Conservation (phyloP, 92 coral and sea anemone species). For the Epizoanthus ramosus region DNA sequence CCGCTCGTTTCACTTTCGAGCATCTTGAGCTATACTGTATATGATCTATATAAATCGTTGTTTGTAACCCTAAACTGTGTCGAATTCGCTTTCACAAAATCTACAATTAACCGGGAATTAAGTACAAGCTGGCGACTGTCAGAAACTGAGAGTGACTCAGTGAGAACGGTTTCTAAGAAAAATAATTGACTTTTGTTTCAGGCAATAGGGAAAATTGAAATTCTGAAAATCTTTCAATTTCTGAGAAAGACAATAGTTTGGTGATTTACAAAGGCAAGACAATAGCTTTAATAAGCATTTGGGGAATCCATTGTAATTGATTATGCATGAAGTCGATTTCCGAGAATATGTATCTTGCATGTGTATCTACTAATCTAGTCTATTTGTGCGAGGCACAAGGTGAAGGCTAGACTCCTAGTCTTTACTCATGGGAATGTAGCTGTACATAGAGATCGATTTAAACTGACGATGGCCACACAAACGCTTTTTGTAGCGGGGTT, state of each 20-base stretch:
- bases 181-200: background rate
- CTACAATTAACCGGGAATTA: too few species aligned
- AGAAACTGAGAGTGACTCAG: background rate
- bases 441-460: background rate
- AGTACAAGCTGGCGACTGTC: background rate
- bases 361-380: background rate
- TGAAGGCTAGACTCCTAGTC: background rate
- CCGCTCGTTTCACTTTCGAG: background rate
- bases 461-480: background rate
- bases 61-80: too few species aligned
- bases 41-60: too few species aligned
- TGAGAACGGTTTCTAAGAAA: background rate
- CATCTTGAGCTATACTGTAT: background rate
- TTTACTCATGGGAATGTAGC: background rate
- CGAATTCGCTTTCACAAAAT: too few species aligned
- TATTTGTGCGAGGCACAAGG: too few species aligned
- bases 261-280: too few species aligned
- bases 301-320: background rate
- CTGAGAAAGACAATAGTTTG: background rate
- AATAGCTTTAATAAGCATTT: too few species aligned
- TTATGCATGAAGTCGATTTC: background rate
- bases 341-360: background rate
- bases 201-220: background rate
- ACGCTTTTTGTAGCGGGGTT: constrained; percentile 3
- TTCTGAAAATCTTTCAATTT: background rate